Evolutionary conservation across 2,113 vertebrate genomes (phyloP), one percentile per base, ranked within the genome.

Genomic region (Dunckerocampus dactyliophorus): DNA sequence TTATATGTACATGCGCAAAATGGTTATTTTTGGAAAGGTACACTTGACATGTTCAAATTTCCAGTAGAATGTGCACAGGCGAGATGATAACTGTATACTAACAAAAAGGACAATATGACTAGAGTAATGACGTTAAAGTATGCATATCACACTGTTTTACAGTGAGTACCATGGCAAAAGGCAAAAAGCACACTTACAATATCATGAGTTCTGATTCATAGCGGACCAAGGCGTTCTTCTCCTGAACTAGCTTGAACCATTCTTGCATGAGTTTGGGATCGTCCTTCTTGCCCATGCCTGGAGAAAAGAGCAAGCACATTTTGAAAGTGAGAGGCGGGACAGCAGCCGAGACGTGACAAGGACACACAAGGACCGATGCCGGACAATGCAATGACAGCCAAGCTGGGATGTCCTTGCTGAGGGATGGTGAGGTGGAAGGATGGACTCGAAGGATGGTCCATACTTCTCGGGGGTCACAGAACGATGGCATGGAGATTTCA

Each of bases 261-360:
- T 99, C 97, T 70, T 98, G 97, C 97, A 99, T 99, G 73, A 99
- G 91, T 76, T 94, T 96, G 52, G 97, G 97, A 68, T 99, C 96
- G 14, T 99, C 97, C 74, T 99, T 98, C 90, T 98, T 99, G 56
- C 97, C 95, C 95, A 99, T 96, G 77, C 96, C 97, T 99, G 92
- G 59, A 80, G 62, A 65, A 45, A 48, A 34, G 45, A 37, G 51
- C 55, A 61, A 65, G 69, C 47, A 70, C 45, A 83, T 31, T 47
- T 63, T 43, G 50, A 66, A 55, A 47, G 79, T 68, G 34, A 80
- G 70, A 71, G 6, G 3, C 45, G 45, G 4, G 64, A 10, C 2
- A 43, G 61, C 42, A 13, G 50, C 7, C 24, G 31, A 54, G n/a
- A 49, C 67, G 65, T 67, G 12, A 66, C 61, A 71, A 45, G 79